These are phyloP conservation scores for Cataglyphis altisquamis DNA, from an alignment of 2,888 invertebrate species.

Conservation along the genomic window DNA sequence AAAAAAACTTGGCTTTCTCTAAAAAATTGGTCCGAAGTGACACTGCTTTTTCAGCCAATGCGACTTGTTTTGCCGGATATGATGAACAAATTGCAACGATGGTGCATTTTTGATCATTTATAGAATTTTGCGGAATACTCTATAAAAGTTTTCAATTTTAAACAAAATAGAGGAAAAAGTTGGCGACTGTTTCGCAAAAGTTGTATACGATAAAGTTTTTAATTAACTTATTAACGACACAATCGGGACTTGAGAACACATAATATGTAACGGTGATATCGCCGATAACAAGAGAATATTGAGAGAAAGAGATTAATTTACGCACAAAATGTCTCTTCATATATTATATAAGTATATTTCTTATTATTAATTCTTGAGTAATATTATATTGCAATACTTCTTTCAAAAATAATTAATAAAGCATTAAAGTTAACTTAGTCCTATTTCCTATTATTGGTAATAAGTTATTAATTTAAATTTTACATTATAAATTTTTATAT, in stretches of 20 bases:
- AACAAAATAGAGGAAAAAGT: background rate
- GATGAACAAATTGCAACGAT: slow-evolving; percentile 48
- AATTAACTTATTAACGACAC: slow-evolving; percentile 34
- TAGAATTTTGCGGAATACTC: slow-evolving; percentile 33
- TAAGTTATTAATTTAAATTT: background rate
- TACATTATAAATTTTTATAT: background rate
- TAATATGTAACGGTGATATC: background rate
- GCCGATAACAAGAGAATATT: background rate
- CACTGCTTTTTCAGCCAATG: slow-evolving; percentile 16
- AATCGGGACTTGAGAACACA: slow-evolving; percentile 11
- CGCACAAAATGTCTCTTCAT: background rate
- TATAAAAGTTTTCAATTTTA: slow-evolving; percentile 33
- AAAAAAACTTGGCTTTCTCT: slow-evolving; percentile 16
- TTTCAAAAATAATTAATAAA: background rate
- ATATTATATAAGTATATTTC: background rate
- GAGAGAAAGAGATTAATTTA: background rate
- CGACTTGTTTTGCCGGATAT: slow-evolving; percentile 28
- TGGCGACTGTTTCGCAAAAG: slow-evolving; percentile 6
- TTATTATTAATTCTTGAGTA: background rate
- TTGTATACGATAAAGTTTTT: slow-evolving; percentile 18
- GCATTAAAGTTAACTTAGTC: too few relatives aligned
- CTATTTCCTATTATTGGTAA: too few relatives aligned
- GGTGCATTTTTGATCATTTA: background rate
- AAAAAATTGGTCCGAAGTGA: slow-evolving; percentile 1
- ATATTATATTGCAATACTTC: background rate